Percentiles rank a stretch among this genome's conserved stretches.
phyloP scores from a whole-genome alignment of 2,888 invertebrate species.

The Pseudococcus viburni region DNA sequence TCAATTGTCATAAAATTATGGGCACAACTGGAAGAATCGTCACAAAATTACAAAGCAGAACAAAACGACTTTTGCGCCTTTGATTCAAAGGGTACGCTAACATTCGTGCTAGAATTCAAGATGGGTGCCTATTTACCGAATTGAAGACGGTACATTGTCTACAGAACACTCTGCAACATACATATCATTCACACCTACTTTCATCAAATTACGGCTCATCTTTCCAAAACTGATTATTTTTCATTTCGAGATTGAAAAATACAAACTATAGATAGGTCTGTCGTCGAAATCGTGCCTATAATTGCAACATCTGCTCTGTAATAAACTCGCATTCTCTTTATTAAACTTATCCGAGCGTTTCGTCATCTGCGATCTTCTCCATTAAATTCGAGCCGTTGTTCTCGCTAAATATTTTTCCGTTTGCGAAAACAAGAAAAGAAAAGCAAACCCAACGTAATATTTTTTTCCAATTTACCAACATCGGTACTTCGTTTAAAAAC shows the following conservation, averaged over 20 bases:
- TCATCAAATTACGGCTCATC: no score
- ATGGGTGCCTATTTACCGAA: no score
- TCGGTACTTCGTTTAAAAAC: neutral
- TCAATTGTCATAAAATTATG: no score
- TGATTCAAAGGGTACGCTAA: no score
- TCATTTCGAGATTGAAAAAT: neutral
- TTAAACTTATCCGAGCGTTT: neutral
- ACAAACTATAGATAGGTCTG: neutral
- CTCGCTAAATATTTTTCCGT: conserved; percentile 15
- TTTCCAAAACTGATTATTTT: neutral
- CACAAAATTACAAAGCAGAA: no score
- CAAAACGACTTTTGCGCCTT: no score
- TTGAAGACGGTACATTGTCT: no score
- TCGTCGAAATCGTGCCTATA: neutral
- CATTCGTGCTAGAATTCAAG: no score
- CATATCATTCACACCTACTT: no score
- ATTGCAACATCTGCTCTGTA: neutral
- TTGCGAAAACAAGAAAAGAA: neutral
- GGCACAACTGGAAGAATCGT: no score
- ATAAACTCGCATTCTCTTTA: neutral
- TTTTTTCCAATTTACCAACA: neutral
- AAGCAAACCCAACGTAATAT: neutral
- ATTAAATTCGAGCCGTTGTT: conserved; percentile 30
- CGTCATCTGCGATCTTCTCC: neutral
- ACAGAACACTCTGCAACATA: no score